Percentiles rank a stretch among this genome's conserved stretches.
Conservation (phyloP, 2,797 vertebrate species). For the Acropternis orthonyx region DNA sequence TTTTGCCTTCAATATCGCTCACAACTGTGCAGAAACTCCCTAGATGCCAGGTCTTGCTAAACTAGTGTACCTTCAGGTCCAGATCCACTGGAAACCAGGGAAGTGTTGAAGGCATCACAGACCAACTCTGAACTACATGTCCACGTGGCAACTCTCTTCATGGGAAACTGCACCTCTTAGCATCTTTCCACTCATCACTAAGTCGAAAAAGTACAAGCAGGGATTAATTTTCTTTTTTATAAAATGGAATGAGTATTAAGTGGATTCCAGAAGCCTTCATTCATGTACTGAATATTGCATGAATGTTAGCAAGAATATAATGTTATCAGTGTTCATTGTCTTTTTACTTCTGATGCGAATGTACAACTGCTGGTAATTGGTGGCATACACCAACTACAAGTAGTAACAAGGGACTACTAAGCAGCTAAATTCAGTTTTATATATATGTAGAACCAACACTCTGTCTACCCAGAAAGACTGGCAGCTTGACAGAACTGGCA, state of each 20-base stretch:
- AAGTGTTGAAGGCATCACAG: background rate
- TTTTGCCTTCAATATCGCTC: background rate
- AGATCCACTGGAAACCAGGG: background rate
- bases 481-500: background rate
- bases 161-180: background rate
- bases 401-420: background rate
- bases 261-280: background rate
- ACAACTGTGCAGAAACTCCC: background rate
- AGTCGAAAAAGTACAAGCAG: background rate
- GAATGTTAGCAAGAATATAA: background rate
- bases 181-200: background rate
- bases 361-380: background rate
- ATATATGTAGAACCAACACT: background rate
- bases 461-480: background rate
- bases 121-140: background rate
- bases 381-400: background rate
- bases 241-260: background rate
- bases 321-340: background rate
- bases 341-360: background rate
- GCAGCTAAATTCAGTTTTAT: background rate
- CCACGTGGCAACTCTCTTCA: background rate
- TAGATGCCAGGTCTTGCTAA: background rate
- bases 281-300: background rate
- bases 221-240: background rate
- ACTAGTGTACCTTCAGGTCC: background rate